Conservation (phyloP, 2,113 vertebrate species). For the Ctenodactylus gundi region DNA sequence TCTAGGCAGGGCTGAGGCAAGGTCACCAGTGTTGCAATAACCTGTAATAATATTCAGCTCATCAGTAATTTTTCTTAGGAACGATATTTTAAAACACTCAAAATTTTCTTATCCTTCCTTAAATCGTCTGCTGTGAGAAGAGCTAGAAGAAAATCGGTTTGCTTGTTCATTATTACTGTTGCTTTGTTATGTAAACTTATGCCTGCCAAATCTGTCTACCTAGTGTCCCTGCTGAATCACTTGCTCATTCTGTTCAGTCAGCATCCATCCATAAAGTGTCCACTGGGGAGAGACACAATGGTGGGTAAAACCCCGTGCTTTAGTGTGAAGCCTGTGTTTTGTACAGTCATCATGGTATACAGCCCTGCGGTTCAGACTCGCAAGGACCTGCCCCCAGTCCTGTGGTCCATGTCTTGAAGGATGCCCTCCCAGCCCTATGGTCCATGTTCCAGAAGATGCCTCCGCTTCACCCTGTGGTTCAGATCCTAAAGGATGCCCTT, state of each 20-base stretch:
- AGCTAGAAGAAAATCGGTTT: accelerated
- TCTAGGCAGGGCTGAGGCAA: neutral
- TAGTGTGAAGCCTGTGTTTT: accelerated
- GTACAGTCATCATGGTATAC: neutral
- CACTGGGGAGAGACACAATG: accelerated
- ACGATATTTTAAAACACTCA: neutral
- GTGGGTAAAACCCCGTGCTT: accelerated
- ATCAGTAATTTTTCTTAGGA: accelerated
- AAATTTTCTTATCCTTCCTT: accelerated
- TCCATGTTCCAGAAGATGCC: no score
- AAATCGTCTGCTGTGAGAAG: accelerated
- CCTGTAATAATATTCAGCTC: neutral
- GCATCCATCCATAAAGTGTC: accelerated
- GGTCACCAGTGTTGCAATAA: neutral
- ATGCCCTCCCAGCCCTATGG: no score
- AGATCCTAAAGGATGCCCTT: no score
- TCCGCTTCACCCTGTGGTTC: no score
- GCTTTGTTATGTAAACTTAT: accelerated
- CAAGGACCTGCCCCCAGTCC: accelerated
- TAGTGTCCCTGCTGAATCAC: accelerated
- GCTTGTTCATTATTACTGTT: accelerated
- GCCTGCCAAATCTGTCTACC: neutral
- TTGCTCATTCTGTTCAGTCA: accelerated
- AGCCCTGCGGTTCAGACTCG: accelerated
- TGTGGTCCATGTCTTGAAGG: no score